phyloP scores from a whole-genome alignment of 2,113 vertebrate species.

The Turdus rufiventris region DNA sequence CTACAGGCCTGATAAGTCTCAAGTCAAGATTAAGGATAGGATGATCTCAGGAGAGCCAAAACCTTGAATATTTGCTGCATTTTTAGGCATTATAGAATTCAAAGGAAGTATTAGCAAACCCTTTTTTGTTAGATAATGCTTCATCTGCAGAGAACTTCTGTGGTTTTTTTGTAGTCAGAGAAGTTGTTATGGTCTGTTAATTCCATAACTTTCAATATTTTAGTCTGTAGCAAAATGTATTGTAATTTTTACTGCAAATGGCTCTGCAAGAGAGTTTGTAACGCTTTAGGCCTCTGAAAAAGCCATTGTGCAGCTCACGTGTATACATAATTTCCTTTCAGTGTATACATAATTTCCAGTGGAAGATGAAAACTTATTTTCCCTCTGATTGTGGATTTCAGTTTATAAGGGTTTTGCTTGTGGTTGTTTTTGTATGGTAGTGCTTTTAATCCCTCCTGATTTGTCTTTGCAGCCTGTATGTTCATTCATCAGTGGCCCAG shows the following conservation, averaged over 20 bases:
- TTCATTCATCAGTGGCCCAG: conserved; percentile 96
- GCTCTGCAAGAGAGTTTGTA: not conserved
- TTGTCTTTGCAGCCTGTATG: conserved; percentile 86
- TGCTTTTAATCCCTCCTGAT: conserved; percentile 65
- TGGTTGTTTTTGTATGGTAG: not conserved
- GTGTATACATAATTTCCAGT: not conserved
- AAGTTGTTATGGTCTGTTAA: not conserved
- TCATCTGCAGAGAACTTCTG: not conserved
- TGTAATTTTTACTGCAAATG: not conserved
- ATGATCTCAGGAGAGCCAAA: not conserved
- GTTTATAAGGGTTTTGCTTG: not conserved
- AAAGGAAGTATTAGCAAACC: not conserved
- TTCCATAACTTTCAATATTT: not conserved
- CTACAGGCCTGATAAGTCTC: not conserved
- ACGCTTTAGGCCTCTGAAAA: not conserved
- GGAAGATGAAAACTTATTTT: not conserved
- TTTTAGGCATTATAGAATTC: not conserved
- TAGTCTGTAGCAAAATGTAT: not conserved
- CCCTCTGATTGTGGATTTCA: not conserved
- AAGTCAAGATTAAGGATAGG: not conserved
- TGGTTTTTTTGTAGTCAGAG: not conserved
- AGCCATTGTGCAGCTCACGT: not conserved
- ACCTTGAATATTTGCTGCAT: not conserved
- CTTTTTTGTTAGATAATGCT: not conserved
- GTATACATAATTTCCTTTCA: not conserved